Evolutionary conservation across 2,113 vertebrate species (phyloP).

Genomic region (Oenanthe melanoleuca): DNA sequence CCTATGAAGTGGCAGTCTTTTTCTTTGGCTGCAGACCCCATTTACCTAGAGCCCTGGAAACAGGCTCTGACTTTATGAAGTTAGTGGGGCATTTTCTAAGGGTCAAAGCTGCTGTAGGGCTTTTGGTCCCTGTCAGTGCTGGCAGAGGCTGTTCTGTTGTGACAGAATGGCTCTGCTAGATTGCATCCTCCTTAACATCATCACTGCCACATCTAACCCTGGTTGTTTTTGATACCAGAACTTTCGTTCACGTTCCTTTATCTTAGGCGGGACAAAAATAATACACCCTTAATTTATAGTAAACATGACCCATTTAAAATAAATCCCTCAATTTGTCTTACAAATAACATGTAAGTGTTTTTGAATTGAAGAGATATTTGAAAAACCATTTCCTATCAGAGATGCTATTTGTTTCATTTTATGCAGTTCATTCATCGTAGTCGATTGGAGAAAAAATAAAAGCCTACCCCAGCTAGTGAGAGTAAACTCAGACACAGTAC

Average conservation of each 20-base stretch:
- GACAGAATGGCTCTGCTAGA: not conserved
- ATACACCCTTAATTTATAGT: slow-evolving; percentile 26
- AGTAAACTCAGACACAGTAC: not conserved
- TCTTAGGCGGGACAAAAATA: slow-evolving; percentile 23
- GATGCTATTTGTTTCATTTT: slow-evolving; percentile 53
- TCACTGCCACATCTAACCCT: not conserved
- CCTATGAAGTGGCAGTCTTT: not conserved
- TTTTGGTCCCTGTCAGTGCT: not conserved
- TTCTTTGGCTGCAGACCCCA: not conserved
- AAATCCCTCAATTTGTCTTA: slow-evolving; percentile 36
- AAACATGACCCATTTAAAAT: slow-evolving; percentile 36
- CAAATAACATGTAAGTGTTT: slow-evolving; percentile 40
- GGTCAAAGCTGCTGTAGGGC: not conserved
- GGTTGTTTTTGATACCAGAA: slow-evolving; percentile 1
- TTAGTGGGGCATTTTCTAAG: not conserved
- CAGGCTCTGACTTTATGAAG: not conserved
- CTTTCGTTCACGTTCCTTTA: slow-evolving; percentile 17
- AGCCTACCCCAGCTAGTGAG: not conserved
- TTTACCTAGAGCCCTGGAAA: not conserved
- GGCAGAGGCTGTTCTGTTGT: not conserved
- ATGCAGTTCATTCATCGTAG: slow-evolving; percentile 47
- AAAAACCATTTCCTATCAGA: slow-evolving; percentile 7
- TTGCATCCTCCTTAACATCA: not conserved
- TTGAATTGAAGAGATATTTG: slow-evolving; percentile 48
- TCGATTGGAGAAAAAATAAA: slow-evolving; percentile 35